These are phyloP conservation scores for Ceyx margarethae DNA, from an alignment of 2,113 vertebrate species.

Conservation along the genomic window DNA sequence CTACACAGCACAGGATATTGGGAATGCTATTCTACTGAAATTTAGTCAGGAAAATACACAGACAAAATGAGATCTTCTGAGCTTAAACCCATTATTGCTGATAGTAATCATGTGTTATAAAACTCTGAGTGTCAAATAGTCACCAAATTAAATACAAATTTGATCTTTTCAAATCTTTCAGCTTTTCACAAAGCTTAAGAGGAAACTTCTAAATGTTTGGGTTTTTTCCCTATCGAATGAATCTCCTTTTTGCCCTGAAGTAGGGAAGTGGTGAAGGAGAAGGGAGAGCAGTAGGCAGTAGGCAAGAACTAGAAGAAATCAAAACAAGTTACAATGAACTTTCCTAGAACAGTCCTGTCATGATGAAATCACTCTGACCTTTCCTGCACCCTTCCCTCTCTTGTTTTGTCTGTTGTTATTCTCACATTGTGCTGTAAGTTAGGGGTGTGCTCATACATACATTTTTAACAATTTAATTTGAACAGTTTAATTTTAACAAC, in stretches of 20 bases:
- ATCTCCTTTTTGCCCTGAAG: neutral
- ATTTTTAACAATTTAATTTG: neutral
- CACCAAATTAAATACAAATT: neutral
- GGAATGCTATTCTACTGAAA: neutral
- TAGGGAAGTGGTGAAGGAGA: neutral
- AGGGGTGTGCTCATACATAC: neutral
- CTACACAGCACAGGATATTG: neutral
- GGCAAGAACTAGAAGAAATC: neutral
- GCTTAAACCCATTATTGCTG: neutral
- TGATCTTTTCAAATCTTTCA: neutral
- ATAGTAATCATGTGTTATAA: neutral
- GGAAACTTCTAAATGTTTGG: neutral
- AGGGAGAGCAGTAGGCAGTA: neutral
- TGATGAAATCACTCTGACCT: neutral
- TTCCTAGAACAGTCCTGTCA: neutral
- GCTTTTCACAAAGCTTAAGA: neutral
- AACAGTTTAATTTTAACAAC: neutral
- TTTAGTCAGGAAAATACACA: neutral
- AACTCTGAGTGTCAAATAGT: neutral
- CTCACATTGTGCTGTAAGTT: neutral
- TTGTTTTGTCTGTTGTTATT: neutral
- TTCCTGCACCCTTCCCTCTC: neutral
- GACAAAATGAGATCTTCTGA: neutral
- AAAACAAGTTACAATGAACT: neutral
- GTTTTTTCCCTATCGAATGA: neutral